These are phyloP conservation scores for Dryobotodes eremita DNA, from an alignment of 2,888 invertebrate species.

Conservation along the genomic window DNA sequence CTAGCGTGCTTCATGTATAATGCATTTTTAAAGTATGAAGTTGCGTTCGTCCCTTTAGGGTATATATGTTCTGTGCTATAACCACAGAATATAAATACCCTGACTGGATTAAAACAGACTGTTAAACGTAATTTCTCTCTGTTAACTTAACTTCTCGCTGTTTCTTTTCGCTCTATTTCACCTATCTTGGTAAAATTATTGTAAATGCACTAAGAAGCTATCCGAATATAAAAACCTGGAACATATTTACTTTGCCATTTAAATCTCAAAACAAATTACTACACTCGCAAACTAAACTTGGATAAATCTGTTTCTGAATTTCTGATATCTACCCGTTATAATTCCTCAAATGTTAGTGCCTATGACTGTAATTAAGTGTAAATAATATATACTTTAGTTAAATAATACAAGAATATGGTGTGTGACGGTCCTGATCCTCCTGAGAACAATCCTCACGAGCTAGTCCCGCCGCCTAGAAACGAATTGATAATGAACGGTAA, in stretches of 20 bases:
- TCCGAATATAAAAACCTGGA: background rate
- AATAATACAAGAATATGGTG: slow-evolving; percentile 76
- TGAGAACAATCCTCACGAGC: slow-evolving; percentile 83
- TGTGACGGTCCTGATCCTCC: slow-evolving; percentile 89
- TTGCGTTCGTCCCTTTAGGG: too few relatives aligned
- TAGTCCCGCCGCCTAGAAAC: slow-evolving; percentile 83
- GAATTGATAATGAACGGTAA: slow-evolving; percentile 81
- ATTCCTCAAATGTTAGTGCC: slow-evolving; percentile 4
- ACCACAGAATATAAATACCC: too few relatives aligned
- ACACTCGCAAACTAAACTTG: background rate
- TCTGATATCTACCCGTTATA: background rate
- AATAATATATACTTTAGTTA: slow-evolving; percentile 8
- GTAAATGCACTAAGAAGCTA: background rate
- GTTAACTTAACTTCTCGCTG: too few relatives aligned
- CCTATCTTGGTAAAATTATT: background rate
- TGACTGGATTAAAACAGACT: too few relatives aligned
- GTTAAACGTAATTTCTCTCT: too few relatives aligned
- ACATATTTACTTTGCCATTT: background rate
- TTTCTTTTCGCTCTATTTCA: too few relatives aligned
- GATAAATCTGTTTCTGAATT: background rate
- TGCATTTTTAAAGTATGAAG: too few relatives aligned
- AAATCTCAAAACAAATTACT: background rate
- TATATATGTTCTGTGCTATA: too few relatives aligned
- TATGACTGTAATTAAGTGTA: slow-evolving; percentile 1
- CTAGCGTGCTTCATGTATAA: too few relatives aligned